Evolutionary conservation across 2,888 invertebrate genomes (phyloP), one percentile per base, ranked within the genome.

Genomic region (Melanchra persicariae): DNA sequence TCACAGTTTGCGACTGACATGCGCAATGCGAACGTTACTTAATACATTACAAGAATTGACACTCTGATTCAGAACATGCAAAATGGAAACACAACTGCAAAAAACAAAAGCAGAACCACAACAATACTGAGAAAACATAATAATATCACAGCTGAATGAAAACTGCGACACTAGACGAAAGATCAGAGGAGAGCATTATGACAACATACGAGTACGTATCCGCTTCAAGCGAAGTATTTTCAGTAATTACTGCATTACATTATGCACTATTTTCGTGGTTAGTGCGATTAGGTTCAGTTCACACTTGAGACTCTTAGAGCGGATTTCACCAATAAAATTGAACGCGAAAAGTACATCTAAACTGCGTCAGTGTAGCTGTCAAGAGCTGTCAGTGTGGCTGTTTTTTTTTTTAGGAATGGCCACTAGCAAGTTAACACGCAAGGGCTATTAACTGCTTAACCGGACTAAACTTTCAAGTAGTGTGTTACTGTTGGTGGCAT

Each of bases 181-280:
- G 71, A 77, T 81, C 78, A 66, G 30, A 81, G 61, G 22, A 59
- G 37, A 54, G 0, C 62, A 82, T 76, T 71, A 66, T 26, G 9
- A 37, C n/a, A 65, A 60, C 43, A 62, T 43, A 61, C 45, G 45
- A 45, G 7, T 7, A 45, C 24, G 47, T 30, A 45, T 73, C 64
- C 78, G 67, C 47, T 40, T 51, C 47, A 12, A 67, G 52, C 68
- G n/a, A 59, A n/a, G 7, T 37, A 69, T 52, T 82, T 60, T 47
- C 52, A 54, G 69, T 75, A 82, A 83, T 79, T 79, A 75, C 30
- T 55, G n/a, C 54, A 65, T n/a, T 40, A 37, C 24, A 30, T 69
- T 69, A 49, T 69, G 40, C 60, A 66, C 64, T 72, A 79, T 79
- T 79, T 65, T 64, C 40, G 55, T 69, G 15, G 10, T 45, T 19